phyloP scores from a whole-genome alignment of 2,888 invertebrate species.

The Xestobium rufovillosum region DNA sequence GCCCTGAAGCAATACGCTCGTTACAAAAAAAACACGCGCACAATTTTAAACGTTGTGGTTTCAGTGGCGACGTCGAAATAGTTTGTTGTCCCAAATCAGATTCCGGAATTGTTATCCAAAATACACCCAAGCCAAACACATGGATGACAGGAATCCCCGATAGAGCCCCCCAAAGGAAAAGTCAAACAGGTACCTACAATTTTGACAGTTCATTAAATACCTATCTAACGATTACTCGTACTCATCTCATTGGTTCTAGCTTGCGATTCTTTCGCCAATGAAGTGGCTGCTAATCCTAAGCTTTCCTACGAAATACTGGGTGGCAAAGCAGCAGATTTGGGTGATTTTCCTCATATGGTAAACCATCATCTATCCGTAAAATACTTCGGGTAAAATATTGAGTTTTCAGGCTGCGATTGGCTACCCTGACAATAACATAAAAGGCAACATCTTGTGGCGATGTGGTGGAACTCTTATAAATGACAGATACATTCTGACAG shows the following conservation, averaged over 20 bases:
- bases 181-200: background rate
- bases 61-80: constrained; percentile 28
- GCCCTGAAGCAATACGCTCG: constrained; percentile 25
- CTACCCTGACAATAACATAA: constrained; percentile 27
- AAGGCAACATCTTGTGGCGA: constrained; percentile 27
- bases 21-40: constrained; percentile 21
- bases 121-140: background rate
- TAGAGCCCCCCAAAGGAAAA: too few relatives aligned
- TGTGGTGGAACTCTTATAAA: constrained; percentile 53
- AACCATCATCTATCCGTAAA: too few relatives aligned
- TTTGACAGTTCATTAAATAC: background rate
- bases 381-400: too few relatives aligned
- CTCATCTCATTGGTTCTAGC: constrained; percentile 27
- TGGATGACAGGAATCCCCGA: too few relatives aligned
- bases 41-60: constrained; percentile 31
- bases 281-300: constrained; percentile 22
- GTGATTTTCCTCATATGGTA: constrained; percentile 49
- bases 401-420: constrained; percentile 43
- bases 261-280: constrained; percentile 30
- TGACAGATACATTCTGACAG: constrained; percentile 48
- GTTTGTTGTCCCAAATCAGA: constrained; percentile 32
- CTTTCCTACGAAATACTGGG: constrained; percentile 35
- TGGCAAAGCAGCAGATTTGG: constrained; percentile 38
- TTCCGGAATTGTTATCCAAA: background rate
- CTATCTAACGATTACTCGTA: background rate